These are phyloP conservation scores for Falco naumanni DNA, from an alignment of 2,797 vertebrate genomes.

Conservation along the genomic window DNA sequence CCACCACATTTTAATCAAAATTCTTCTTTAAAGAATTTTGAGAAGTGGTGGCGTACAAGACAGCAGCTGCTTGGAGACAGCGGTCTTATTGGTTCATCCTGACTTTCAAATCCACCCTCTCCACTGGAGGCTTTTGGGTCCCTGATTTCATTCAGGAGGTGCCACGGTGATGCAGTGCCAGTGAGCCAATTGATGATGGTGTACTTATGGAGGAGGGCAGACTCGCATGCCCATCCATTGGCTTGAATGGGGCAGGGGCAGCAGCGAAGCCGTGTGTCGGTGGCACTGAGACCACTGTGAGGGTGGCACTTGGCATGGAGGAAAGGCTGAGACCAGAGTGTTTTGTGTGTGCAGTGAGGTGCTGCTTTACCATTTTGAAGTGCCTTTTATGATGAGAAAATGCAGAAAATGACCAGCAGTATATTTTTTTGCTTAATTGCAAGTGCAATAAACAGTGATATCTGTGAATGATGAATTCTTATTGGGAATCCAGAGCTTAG, in stretches of 20 bases:
- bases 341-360: neutral
- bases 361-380: neutral
- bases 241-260: neutral
- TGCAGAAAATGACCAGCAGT: neutral
- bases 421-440: neutral
- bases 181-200: rapidly evolving
- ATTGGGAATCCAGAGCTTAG: neutral
- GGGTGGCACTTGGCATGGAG: neutral
- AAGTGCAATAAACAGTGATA: neutral
- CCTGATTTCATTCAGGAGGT: neutral
- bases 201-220: neutral
- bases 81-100: neutral
- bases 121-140: neutral
- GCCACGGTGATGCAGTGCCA: neutral
- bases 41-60: neutral
- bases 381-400: neutral
- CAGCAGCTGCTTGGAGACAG: neutral
- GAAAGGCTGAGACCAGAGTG: neutral
- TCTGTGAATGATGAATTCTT: neutral
- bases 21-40: neutral
- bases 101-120: neutral
- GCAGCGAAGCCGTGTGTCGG: neutral
- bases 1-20: neutral
- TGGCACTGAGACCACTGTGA: neutral
- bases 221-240: rapidly evolving